phyloP scores from a whole-genome alignment of 1,140 invertebrate genomes.

The Hyles euphorbiae region DNA sequence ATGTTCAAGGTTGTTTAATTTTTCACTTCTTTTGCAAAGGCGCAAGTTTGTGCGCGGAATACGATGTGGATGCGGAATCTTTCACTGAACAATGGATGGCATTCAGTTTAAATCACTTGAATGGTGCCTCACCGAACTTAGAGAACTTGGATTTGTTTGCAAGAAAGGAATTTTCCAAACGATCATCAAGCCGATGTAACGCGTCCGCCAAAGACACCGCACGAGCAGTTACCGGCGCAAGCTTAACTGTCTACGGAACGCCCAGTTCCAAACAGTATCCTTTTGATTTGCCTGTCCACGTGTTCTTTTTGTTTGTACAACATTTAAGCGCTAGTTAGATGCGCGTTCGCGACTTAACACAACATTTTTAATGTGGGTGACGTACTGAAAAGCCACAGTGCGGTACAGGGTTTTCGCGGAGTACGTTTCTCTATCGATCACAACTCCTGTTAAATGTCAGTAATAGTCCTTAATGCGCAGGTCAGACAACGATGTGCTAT shows the following conservation, averaged over 20 bases:
- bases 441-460: background rate
- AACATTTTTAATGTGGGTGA: background rate
- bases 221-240: slow-evolving; percentile 47
- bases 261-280: slow-evolving; percentile 57
- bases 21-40: slow-evolving; percentile 59
- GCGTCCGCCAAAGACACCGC: slow-evolving; percentile 44
- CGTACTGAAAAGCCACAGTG: background rate
- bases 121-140: slow-evolving; percentile 75
- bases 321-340: background rate
- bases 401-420: background rate
- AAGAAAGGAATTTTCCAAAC: slow-evolving; percentile 78
- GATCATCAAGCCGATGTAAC: slow-evolving; percentile 43
- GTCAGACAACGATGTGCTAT: slow-evolving; percentile 64
- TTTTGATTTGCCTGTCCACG: slow-evolving; percentile 54
- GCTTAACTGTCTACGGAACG: slow-evolving; percentile 54
- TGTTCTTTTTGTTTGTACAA: slow-evolving; percentile 32
- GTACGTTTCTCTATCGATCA: background rate
- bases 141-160: slow-evolving; percentile 77
- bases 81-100: slow-evolving; percentile 82
- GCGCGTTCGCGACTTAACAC: background rate
- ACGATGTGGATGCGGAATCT: slow-evolving; percentile 79
- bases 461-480: slow-evolving; percentile 48
- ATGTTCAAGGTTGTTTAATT: slow-evolving; percentile 70
- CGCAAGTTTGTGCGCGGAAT: slow-evolving; percentile 76
- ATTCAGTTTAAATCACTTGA: slow-evolving; percentile 78